Conservation (phyloP, 1,140 invertebrate genomes). For the Orius insidiosus region DNA sequence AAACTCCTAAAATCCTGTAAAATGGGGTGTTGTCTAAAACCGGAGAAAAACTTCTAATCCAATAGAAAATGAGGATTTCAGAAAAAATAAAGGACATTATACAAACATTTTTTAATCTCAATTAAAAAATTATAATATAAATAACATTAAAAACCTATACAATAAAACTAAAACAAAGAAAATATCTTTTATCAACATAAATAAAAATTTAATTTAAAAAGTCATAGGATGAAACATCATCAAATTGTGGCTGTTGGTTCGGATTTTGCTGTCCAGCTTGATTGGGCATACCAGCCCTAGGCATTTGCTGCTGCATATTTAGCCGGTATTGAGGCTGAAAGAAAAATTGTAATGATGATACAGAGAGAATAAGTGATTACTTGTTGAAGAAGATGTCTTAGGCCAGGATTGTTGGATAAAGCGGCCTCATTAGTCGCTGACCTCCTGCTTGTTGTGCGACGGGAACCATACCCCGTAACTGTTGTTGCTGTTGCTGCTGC, state of each 20-base stretch:
- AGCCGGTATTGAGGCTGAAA: constrained; percentile 23
- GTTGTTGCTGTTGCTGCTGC: constrained; percentile 22
- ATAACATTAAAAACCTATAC: too few relatives aligned
- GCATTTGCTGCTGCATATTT: constrained; percentile 25
- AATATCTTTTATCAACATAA: neutral
- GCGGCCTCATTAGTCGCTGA: constrained; percentile 43
- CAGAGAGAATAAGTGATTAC: constrained; percentile 24
- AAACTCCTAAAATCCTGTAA: too few relatives aligned
- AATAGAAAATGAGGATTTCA: too few relatives aligned
- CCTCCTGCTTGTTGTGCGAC: constrained; percentile 23
- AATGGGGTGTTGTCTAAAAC: too few relatives aligned
- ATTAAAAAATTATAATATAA: too few relatives aligned
- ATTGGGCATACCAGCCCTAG: constrained; percentile 20
- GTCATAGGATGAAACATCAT: constrained; percentile 11
- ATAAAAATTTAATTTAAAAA: constrained; percentile 5
- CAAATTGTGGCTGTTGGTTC: constrained; percentile 14
- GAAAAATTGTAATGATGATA: too few relatives aligned
- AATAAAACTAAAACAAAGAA: neutral
- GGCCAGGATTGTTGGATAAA: constrained; percentile 43
- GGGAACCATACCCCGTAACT: constrained; percentile 13
- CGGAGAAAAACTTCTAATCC: too few relatives aligned
- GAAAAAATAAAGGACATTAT: too few relatives aligned
- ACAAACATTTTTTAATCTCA: too few relatives aligned
- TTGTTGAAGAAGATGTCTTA: constrained; percentile 48
- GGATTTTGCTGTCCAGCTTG: constrained; percentile 12